Percentiles rank a stretch among this genome's conserved stretches.
Conservation (phyloP, 2,888 invertebrate species). For the Stenchaetothrips biformis region DNA sequence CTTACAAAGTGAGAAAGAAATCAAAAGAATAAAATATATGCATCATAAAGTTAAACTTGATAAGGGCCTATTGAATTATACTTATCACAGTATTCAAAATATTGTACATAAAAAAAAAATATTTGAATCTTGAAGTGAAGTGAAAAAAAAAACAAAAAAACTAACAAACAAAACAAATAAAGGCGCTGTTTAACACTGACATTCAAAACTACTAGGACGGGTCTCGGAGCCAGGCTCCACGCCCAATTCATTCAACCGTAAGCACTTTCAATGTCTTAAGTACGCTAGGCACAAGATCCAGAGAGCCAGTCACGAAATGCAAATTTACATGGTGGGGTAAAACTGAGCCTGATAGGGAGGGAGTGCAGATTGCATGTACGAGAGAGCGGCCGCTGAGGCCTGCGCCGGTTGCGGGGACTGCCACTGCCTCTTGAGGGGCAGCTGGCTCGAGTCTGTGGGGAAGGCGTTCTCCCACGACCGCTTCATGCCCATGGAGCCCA, state of each 20-base stretch:
- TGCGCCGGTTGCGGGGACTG: conserved; percentile 39
- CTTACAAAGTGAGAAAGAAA: conserved; percentile 7
- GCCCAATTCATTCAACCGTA: background rate
- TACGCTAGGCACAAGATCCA: background rate
- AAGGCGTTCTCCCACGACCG: conserved; percentile 70
- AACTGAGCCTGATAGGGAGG: conserved; percentile 34
- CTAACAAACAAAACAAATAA: too few relatives aligned
- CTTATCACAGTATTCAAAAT: conserved; percentile 16
- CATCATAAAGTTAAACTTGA: background rate
- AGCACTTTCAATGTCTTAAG: conserved; percentile 19
- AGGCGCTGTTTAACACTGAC: too few relatives aligned
- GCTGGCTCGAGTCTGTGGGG: conserved; percentile 42
- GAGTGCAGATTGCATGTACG: conserved; percentile 35
- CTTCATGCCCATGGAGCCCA: conserved; percentile 49
- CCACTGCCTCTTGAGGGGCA: background rate
- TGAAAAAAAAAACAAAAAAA: background rate
- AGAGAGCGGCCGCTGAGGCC: conserved; percentile 36
- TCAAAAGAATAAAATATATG: conserved; percentile 6
- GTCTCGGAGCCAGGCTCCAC: too few relatives aligned
- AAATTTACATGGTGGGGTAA: conserved; percentile 33
- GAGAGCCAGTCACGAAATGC: background rate
- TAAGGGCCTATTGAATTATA: background rate
- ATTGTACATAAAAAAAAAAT: conserved; percentile 1
- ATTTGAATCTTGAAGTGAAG: background rate
- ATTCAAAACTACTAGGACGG: too few relatives aligned